A percentile compares a stretch with the other conserved stretches of the same genome.
These are phyloP conservation scores for Sardina pilchardus DNA, from an alignment of 2,113 vertebrate genomes.

Conservation along the genomic window DNA sequence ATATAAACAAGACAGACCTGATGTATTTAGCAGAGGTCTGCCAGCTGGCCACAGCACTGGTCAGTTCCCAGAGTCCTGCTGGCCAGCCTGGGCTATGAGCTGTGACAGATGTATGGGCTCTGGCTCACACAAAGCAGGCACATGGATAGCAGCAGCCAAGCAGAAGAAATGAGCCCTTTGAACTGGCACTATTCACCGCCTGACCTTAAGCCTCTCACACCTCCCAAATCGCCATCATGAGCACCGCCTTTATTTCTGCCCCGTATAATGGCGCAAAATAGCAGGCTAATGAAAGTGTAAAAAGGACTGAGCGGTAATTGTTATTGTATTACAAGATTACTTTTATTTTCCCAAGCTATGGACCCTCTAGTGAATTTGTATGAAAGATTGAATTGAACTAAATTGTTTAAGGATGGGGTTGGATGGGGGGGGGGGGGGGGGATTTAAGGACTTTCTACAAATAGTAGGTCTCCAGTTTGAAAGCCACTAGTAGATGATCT, in stretches of 20 bases:
- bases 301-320: conserved; percentile 46
- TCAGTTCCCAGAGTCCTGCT: conserved; percentile 30
- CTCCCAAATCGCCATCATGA: conserved; percentile 52
- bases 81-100: neutral
- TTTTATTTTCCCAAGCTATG: neutral
- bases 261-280: conserved; percentile 55
- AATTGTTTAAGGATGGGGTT: neutral
- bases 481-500: neutral
- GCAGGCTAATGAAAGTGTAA: conserved; percentile 63
- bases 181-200: conserved; percentile 54
- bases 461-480: neutral
- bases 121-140: conserved; percentile 47
- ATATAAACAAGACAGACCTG: neutral
- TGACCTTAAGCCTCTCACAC: conserved; percentile 48
- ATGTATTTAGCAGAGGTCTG: conserved; percentile 35
- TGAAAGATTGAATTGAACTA: neutral
- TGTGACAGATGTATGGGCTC: conserved; percentile 59
- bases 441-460: neutral
- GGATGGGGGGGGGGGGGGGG: neutral
- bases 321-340: no score
- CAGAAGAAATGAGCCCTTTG: conserved; percentile 61
- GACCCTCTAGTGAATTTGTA: no score
- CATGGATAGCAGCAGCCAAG: conserved; percentile 45
- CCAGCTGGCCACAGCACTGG: conserved; percentile 22
- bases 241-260: conserved; percentile 34